A percentile compares a stretch with the other conserved stretches of the same genome.
phyloP scores from a whole-genome alignment of 2,888 invertebrate species.

The Ypsolopha scabrella region DNA sequence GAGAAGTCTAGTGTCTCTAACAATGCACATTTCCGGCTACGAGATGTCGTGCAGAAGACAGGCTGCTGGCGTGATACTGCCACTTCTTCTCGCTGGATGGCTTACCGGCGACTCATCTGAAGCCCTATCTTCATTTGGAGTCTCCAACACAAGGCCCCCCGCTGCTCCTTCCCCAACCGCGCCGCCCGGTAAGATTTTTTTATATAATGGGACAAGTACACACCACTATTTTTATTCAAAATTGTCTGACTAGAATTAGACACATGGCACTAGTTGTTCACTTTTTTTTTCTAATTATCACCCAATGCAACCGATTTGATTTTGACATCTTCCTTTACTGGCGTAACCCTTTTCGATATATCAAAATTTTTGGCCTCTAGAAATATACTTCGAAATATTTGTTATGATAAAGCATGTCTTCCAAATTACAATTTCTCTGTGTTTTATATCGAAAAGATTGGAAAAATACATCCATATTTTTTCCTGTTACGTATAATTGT shows the following conservation, averaged over 20 bases:
- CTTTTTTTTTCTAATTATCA: not conserved
- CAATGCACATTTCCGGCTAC: slow-evolving; percentile 2
- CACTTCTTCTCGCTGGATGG: slow-evolving; percentile 36
- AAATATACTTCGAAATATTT: not conserved
- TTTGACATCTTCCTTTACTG: not conserved
- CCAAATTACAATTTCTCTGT: slow-evolving; percentile 5
- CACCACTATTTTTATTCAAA: slow-evolving; percentile 3
- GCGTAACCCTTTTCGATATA: not conserved
- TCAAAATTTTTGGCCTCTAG: not conserved
- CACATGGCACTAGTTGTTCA: not conserved
- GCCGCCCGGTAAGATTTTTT: slow-evolving; percentile 64
- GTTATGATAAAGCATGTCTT: not conserved
- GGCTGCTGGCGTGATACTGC: slow-evolving; percentile 39
- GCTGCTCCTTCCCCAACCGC: slow-evolving; percentile 66
- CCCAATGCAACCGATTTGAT: not conserved
- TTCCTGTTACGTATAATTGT: slow-evolving; percentile 1
- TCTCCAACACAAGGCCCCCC: slow-evolving; percentile 72
- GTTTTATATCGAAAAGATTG: not conserved
- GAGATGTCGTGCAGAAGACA: slow-evolving; percentile 46
- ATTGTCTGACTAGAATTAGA: not conserved
- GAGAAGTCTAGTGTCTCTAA: not conserved
- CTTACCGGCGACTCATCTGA: slow-evolving; percentile 61
- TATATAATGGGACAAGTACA: slow-evolving; percentile 3
- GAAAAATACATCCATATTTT: slow-evolving; percentile 4
- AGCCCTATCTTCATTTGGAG: slow-evolving; percentile 78